Percentiles rank a stretch among this genome's conserved stretches.
Conservation (phyloP, 1,140 invertebrate species). For the Ceratitis capitata region DNA sequence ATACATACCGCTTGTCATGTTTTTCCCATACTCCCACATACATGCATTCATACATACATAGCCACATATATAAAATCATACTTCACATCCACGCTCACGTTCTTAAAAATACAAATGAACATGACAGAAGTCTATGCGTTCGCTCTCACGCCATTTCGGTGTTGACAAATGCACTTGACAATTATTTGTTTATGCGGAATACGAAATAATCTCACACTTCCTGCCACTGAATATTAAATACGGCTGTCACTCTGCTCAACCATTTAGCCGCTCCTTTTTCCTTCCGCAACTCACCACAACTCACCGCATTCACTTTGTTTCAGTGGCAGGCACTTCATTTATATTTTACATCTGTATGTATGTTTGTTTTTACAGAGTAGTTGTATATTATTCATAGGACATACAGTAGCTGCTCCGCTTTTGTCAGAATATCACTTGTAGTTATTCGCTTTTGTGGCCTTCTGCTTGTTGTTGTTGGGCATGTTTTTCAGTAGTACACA, state of each 20-base stretch:
- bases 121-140: background rate
- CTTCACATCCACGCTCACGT: background rate
- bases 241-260: background rate
- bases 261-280: background rate
- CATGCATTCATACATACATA: background rate
- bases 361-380: background rate
- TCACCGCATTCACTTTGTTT: background rate
- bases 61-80: background rate
- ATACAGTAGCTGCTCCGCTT: background rate
- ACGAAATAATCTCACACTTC: slow-evolving; percentile 34
- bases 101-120: no score
- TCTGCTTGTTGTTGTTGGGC: background rate
- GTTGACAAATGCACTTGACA: slow-evolving; percentile 35
- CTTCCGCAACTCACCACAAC: background rate
- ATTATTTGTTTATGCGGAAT: slow-evolving; percentile 30
- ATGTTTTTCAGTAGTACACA: background rate
- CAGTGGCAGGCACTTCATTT: background rate
- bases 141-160: background rate
- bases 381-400: background rate
- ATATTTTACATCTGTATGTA: background rate
- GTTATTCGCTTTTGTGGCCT: background rate
- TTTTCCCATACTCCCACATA: background rate
- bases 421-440: background rate
- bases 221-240: slow-evolving; percentile 28
- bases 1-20: background rate